Conservation (phyloP, 2,888 invertebrate species). For the Nebria brevicollis region DNA sequence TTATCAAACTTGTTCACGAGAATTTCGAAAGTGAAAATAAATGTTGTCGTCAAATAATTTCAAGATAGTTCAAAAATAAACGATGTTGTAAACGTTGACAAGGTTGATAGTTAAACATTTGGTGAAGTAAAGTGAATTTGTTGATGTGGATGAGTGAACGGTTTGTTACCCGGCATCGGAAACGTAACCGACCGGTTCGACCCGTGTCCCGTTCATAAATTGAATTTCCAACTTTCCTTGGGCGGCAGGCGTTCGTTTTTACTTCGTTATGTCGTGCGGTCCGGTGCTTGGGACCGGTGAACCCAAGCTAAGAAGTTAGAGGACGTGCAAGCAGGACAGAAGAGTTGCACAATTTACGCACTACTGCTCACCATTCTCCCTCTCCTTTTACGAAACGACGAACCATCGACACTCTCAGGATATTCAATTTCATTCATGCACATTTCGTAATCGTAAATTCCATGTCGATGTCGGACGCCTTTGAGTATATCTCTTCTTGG, state of each 20-base stretch:
- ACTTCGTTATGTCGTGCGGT: conserved; percentile 54
- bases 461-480: conserved; percentile 51
- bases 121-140: background rate
- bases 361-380: conserved; percentile 26
- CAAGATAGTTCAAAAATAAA: too few species aligned
- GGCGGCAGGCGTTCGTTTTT: conserved; percentile 52
- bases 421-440: conserved; percentile 57
- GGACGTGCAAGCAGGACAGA: background rate
- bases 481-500: conserved; percentile 50
- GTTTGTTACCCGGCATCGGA: conserved; percentile 1
- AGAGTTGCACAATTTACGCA: conserved; percentile 30
- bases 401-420: conserved; percentile 52
- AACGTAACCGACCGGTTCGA: conserved; percentile 38
- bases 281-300: conserved; percentile 46
- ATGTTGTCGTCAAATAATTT: too few species aligned
- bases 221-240: conserved; percentile 53
- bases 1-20: background rate
- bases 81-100: background rate
- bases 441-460: conserved; percentile 56
- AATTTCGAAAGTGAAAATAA: too few species aligned
- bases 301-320: background rate
- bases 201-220: conserved; percentile 53
- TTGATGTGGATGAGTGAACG: background rate
- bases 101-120: background rate
- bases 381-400: conserved; percentile 10